These are phyloP conservation scores for Caenorhabditis panamensis DNA, from an alignment of 2,888 invertebrate genomes.

Conservation along the genomic window DNA sequence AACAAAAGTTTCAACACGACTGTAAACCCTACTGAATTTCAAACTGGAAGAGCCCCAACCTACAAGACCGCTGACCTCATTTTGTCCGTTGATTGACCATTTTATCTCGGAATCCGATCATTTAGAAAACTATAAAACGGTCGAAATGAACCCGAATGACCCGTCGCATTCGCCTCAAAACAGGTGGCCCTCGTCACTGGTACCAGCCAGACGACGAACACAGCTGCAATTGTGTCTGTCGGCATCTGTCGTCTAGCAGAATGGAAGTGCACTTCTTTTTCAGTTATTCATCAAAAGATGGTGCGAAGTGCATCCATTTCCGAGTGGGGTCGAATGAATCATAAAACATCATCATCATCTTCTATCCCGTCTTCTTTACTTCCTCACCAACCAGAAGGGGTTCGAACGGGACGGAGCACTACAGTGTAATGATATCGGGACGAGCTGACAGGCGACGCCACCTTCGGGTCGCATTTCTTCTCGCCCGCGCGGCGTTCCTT, in stretches of 20 bases:
- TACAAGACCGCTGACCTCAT: neutral
- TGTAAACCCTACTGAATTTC: no score
- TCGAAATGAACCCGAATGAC: constrained; percentile 46
- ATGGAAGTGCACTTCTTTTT: constrained; percentile 27
- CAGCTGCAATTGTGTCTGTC: constrained; percentile 26
- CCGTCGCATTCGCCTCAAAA: constrained; percentile 19
- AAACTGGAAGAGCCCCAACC: no score
- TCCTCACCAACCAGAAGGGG: neutral
- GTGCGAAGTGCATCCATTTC: constrained; percentile 48
- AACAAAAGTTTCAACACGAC: no score
- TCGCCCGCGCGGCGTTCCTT: constrained; percentile 54
- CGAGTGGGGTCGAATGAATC: constrained; percentile 26
- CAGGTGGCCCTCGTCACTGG: constrained; percentile 34
- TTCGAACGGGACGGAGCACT: constrained; percentile 6
- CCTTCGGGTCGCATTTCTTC: constrained; percentile 49
- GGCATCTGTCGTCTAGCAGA: constrained; percentile 27
- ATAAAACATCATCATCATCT: constrained; percentile 30
- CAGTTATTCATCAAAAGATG: constrained; percentile 54
- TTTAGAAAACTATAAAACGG: constrained; percentile 44
- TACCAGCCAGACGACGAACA: constrained; percentile 6
- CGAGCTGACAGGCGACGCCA: neutral
- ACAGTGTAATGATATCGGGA: constrained; percentile 43
- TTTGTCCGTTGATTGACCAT: neutral
- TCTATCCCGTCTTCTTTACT: constrained; percentile 17
- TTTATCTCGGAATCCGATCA: constrained; percentile 39